Base-by-base conservation (phyloP, 2,888 invertebrate genomes). In the Polyploca ridens region DNA sequence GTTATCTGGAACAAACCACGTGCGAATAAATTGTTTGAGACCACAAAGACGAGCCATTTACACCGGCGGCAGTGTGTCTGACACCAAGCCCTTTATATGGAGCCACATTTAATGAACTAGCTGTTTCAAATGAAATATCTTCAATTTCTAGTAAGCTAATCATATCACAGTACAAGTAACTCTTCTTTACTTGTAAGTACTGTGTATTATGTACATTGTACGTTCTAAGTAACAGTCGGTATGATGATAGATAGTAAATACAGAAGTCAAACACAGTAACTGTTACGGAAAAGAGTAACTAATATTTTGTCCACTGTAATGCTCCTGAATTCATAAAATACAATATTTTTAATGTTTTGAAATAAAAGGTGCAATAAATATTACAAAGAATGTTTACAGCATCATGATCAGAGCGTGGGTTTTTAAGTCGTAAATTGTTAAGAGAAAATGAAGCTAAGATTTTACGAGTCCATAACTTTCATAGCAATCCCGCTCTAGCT, bases 1-100 rank as follows among this genome's bases (percentile, higher is more conserved):
- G 19, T 54, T 54, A 54, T 54, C 54, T 54, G 54, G 54, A 54
- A 54, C 54, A 54, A 54, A 19, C 54, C 54, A 54, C 54, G 54
- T 54, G 54, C 54, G 19, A 54, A 54, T 19, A 10, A 54, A 54
- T 54, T 54, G 19, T 54, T 54, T 54, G 54, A 54, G 19, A 16
- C 11, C 19, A 19, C 54, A 54, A 16, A 49, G 54, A 19, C 10
- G 10, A 54, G 54, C 16, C 54, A 54, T 19, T 54, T 10, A 0
- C 54, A 54, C 19, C 49, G 49, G 49, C 49, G 10, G n/a, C n/a
- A 54, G 49, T 54, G 49, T 54, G 49, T 3, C 49, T 54, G 49
- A 54, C 49, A 54, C 49, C 19, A n/a, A 54, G 49, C 49, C 49
- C 19, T 54, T 54, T 54, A 54, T 54, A 19, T 54, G 19, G n/a